Base-by-base conservation (phyloP, 2,888 invertebrate species). In the Coelinius sp. region DNA sequence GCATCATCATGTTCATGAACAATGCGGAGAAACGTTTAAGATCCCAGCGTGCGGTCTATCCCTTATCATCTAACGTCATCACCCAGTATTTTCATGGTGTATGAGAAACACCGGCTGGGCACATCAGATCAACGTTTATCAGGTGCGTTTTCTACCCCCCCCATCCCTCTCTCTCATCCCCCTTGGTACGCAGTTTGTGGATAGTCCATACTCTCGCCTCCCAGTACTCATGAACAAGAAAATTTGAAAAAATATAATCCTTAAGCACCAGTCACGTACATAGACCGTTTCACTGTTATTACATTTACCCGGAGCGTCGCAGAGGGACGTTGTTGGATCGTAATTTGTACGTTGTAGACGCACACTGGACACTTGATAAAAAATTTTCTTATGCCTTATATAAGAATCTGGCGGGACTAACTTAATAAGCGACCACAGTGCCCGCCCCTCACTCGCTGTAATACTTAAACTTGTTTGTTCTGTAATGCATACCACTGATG, bases 281-380 rank as follows among this genome's bases (percentile, higher is more conserved):
- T 78, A 76, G 79, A 77, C 77, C 79, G 80, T 83, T 81, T 83
- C 83, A 80, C 83, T 83, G 81, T 84, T 83, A 86, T 86, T 84
- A 85, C 82, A 83, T 82, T 82, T 78, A 79, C 78, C 78, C 75
- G 75, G 74, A 75, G 76, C 75, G 72, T 73, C 73, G 67, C 67
- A 63, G 53, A 59, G 49, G 56, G 70, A 74, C 74, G 73, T 74
- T 67, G 70, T 65, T 73, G 73, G 75, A 77, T 83, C 81, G 77
- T 81, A 85, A 84, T 84, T 82, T 81, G 80, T 82, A 80, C 79
- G 81, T 83, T 79, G 79, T 72, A 44, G 65, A 44, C 20, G 35
- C 35, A n/a, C n/a, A n/a, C 73, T 78, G 74, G 76, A 79, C 49
- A 53, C 63, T 74, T 74, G 27, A 7, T 31, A 31, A 35, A 59